Evolutionary conservation across 2,888 invertebrate genomes (phyloP).

Genomic region (Cancer borealis): DNA sequence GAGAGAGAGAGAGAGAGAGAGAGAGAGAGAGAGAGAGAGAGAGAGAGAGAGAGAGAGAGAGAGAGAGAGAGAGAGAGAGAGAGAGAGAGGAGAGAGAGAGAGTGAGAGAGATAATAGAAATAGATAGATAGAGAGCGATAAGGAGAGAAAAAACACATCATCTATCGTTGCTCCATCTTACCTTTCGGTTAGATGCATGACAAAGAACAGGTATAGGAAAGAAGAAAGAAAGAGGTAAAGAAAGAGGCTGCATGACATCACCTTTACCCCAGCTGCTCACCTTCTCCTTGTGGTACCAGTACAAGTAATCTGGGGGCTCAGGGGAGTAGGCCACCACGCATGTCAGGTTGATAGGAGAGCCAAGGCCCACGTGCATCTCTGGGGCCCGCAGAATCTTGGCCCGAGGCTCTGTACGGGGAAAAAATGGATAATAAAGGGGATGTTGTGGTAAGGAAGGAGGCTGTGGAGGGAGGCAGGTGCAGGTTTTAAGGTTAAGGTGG

Average conservation of each 20-base stretch:
- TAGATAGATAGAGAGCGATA: background rate
- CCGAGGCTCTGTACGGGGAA: conserved; percentile 65
- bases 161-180: too few species aligned
- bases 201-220: background rate
- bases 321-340: conserved; percentile 75
- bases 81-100: background rate
- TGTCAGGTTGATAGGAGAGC: conserved; percentile 75
- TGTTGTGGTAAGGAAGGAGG: too few species aligned
- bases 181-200: background rate
- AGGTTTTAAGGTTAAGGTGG: too few species aligned
- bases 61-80: background rate
- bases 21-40: background rate
- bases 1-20: background rate
- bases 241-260: background rate
- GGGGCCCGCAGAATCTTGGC: conserved; percentile 74
- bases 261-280: conserved; percentile 55
- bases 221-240: background rate
- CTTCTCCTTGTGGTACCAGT: conserved; percentile 77
- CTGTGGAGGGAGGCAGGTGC: too few species aligned
- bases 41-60: background rate
- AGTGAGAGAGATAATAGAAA: background rate
- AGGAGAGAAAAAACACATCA: background rate
- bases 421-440: background rate
- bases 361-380: conserved; percentile 76
- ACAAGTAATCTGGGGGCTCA: conserved; percentile 74